phyloP scores from a whole-genome alignment of 2,113 vertebrate species.

The Rhadina sibilatrix region DNA sequence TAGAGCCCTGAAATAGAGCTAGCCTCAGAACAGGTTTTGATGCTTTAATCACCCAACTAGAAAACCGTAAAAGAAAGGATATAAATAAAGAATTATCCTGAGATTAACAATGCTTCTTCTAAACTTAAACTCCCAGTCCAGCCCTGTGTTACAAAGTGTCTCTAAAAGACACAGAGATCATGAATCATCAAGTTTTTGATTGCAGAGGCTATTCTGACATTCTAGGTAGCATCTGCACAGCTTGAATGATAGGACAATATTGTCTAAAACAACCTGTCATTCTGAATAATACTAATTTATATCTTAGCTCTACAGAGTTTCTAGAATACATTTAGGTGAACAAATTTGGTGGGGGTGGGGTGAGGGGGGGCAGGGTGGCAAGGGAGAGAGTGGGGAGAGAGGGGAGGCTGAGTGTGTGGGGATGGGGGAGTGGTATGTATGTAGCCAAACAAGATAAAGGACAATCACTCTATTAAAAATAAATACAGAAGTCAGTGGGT shows the following conservation, averaged over 20 bases:
- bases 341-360: neutral
- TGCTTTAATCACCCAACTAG: neutral
- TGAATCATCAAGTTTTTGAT: neutral
- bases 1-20: neutral
- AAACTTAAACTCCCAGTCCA: neutral
- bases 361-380: too few species aligned
- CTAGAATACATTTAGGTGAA: neutral
- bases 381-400: neutral
- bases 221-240: neutral
- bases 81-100: neutral
- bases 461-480: neutral
- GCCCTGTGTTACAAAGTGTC: neutral
- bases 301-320: neutral
- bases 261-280: neutral
- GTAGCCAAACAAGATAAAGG: neutral
- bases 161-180: neutral
- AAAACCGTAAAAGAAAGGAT: neutral
- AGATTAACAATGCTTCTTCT: constrained; percentile 13
- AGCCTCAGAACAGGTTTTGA: constrained; percentile 3
- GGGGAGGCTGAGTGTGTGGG: rapidly evolving
- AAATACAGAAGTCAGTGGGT: neutral
- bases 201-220: neutral
- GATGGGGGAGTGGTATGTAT: too few species aligned
- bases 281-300: neutral
- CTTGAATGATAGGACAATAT: neutral